Conservation (phyloP, 2,797 vertebrate species). For the Streptopelia turtur region DNA sequence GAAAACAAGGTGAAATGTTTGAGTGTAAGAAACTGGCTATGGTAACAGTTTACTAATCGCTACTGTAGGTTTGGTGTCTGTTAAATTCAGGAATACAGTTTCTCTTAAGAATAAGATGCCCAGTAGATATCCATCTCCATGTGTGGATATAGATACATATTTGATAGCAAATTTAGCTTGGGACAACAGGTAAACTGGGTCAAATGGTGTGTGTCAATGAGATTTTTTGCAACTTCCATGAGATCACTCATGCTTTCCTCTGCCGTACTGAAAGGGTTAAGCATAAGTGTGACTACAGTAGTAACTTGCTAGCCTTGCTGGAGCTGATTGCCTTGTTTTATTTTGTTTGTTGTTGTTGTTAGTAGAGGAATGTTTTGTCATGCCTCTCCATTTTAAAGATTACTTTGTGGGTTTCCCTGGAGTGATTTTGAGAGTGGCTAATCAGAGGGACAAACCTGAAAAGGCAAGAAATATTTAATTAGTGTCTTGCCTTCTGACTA, state of each 20-base stretch:
- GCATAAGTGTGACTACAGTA: not conserved
- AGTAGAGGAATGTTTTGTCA: not conserved
- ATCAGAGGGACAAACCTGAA: conserved; percentile 44
- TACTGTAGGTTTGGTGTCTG: accelerated
- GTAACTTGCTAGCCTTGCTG: not conserved
- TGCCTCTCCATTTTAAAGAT: not conserved
- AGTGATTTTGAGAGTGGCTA: conserved; percentile 10
- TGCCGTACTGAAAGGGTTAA: not conserved
- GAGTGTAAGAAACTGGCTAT: not conserved
- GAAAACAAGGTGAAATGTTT: not conserved
- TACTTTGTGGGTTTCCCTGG: not conserved
- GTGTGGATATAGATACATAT: not conserved
- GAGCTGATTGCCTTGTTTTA: not conserved
- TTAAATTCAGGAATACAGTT: not conserved
- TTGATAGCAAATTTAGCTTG: not conserved
- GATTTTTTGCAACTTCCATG: not conserved
- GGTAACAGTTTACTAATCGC: not conserved
- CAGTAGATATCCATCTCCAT: accelerated
- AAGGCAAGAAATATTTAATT: conserved; percentile 55
- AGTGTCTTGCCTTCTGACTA: conserved; percentile 13
- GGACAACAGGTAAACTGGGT: not conserved
- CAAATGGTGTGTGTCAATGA: not conserved
- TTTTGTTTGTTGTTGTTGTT: not conserved
- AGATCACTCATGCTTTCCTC: not conserved
- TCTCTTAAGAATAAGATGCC: not conserved